Conservation (phyloP, 2,113 vertebrate genomes). For the Lampris megalopsis region DNA sequence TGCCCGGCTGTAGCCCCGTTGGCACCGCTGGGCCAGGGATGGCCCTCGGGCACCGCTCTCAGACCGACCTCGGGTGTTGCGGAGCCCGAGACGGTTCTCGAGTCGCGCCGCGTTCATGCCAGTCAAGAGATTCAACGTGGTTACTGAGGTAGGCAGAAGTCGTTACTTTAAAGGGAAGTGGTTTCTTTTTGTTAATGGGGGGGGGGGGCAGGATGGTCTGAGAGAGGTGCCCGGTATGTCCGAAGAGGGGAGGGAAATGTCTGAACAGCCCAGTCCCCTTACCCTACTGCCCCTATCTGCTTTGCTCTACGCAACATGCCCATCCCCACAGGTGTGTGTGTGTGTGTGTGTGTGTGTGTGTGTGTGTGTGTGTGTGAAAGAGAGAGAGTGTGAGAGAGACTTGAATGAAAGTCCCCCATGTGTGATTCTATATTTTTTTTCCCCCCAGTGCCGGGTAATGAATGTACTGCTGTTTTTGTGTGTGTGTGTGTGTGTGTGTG, state of each 20-base stretch:
- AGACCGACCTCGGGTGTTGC: slow-evolving; percentile 42
- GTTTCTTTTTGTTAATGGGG: not conserved
- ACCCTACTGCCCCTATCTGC: slow-evolving; percentile 52
- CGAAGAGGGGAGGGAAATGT: slow-evolving; percentile 59
- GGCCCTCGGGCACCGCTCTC: slow-evolving; percentile 57
- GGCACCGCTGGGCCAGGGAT: slow-evolving; percentile 58
- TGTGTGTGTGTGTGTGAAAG: not conserved
- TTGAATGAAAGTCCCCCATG: slow-evolving; percentile 16
- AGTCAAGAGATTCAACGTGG: slow-evolving; percentile 73
- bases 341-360: slow-evolving; percentile 8
- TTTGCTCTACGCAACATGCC: slow-evolving; percentile 43
- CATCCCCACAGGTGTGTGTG: slow-evolving; percentile 21
- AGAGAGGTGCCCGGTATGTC: slow-evolving; percentile 54
- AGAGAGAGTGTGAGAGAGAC: slow-evolving; percentile 4
- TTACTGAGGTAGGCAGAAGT: slow-evolving; percentile 64
- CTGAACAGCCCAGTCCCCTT: slow-evolving; percentile 62
- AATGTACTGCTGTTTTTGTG: slow-evolving; percentile 16
- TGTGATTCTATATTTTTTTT: slow-evolving; percentile 26
- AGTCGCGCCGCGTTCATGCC: slow-evolving; percentile 78
- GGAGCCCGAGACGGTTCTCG: slow-evolving; percentile 37
- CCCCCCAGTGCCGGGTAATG: slow-evolving; percentile 41
- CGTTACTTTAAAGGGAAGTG: slow-evolving; percentile 10
- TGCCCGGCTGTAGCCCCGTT: slow-evolving; percentile 51
- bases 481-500: slow-evolving; percentile 27
- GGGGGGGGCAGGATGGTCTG: slow-evolving; percentile 30